A percentile compares a stretch with the other conserved stretches of the same genome.
phyloP scores from a whole-genome alignment of 2,888 invertebrate genomes.

The Chironomus tentans region DNA sequence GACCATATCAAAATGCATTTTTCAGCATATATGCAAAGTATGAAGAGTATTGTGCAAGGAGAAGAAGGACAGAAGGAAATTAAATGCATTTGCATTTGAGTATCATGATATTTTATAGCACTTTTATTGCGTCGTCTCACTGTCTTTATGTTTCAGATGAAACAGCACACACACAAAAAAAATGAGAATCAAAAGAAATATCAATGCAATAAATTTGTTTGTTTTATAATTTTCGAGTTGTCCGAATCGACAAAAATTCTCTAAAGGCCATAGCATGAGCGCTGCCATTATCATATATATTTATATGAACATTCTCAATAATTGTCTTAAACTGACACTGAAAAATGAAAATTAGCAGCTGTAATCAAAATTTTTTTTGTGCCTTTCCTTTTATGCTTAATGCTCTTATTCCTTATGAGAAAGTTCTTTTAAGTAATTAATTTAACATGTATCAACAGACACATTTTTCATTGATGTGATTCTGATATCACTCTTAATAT shows the following conservation, averaged over 20 bases:
- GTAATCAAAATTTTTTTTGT: background rate
- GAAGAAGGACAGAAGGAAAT: background rate
- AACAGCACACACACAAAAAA: too few species aligned
- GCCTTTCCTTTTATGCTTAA: background rate
- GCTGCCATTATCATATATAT: background rate
- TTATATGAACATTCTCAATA: background rate
- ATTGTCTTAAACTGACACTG: background rate
- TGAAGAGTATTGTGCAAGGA: background rate
- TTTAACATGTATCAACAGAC: too few species aligned
- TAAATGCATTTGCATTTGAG: conserved; percentile 22
- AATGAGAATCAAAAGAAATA: background rate
- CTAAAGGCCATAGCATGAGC: too few species aligned
- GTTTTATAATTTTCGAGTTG: conserved; percentile 16
- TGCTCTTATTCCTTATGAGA: background rate
- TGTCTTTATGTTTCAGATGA: background rate
- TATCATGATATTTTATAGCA: conserved; percentile 14
- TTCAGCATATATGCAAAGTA: background rate
- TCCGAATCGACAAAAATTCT: background rate
- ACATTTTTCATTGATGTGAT: too few species aligned
- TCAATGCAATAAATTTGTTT: conserved; percentile 26
- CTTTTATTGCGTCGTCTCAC: conserved; percentile 12
- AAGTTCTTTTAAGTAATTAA: too few species aligned
- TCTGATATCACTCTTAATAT: too few species aligned
- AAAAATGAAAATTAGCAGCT: conserved; percentile 13
- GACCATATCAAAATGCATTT: background rate